These are phyloP conservation scores for Cactoblastis cactorum DNA, from an alignment of 2,888 invertebrate genomes.

Conservation along the genomic window DNA sequence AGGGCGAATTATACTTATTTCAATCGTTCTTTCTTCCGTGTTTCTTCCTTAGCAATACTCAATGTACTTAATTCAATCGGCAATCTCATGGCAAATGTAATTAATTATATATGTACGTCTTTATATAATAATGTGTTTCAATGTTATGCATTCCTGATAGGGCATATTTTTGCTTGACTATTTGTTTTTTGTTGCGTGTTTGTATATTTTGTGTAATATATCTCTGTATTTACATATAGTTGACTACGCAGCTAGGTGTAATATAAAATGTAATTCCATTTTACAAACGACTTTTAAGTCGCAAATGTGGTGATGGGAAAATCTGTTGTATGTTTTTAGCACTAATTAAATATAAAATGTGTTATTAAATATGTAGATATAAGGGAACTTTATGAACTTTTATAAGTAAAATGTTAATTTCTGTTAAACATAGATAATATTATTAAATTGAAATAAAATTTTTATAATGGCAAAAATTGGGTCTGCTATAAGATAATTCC, in stretches of 20 bases:
- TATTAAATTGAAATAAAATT: not conserved
- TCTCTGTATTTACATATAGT: too few relatives aligned
- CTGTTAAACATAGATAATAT: not conserved
- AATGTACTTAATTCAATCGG: not conserved
- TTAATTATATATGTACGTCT: not conserved
- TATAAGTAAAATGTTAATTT: not conserved
- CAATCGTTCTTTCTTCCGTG: not conserved
- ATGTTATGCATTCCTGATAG: not conserved
- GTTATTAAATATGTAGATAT: not conserved
- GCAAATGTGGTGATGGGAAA: not conserved
- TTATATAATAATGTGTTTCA: not conserved
- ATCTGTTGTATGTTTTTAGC: constrained; percentile 5
- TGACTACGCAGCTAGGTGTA: not conserved
- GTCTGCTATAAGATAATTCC: too few relatives aligned
- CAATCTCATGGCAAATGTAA: not conserved
- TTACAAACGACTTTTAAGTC: not conserved
- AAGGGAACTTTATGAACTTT: constrained; percentile 1
- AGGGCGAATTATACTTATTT: not conserved
- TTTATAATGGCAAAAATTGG: too few relatives aligned
- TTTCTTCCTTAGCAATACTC: not conserved
- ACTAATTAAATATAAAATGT: not conserved
- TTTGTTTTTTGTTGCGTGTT: not conserved
- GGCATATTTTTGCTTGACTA: not conserved
- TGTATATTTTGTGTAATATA: not conserved
- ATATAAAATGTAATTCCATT: not conserved